Base-by-base conservation (phyloP, 1,140 invertebrate genomes). In the Lepidotrigona ventralis region DNA sequence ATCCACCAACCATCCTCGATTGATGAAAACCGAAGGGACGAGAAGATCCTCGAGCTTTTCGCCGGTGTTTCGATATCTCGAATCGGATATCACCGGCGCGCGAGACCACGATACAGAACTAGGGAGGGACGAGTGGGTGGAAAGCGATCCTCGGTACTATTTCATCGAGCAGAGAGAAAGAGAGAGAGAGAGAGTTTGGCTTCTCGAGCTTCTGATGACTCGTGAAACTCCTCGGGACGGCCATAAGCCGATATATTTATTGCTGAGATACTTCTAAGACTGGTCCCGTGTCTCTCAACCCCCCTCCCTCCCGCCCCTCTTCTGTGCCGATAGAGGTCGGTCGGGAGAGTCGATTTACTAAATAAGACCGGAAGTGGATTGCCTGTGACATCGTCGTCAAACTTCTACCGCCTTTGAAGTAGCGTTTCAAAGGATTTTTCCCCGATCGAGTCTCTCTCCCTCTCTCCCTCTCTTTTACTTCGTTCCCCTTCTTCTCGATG, bases 191-290 rank as follows among this genome's bases (percentile, higher is more conserved):
- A 71, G 66, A 87, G 85, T 86, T 86, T 74, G 77, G 56, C 46
- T 70, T 80, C 81, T 69, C 81, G 80, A 87, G 85, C 81, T 87
- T 86, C 81, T 77, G 86, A 88, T 81, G 86, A 88, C 85, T 88
- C 82, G 82, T 84, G 78, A 87, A 88, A 88, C 86, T 88, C 78
- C 82, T 88, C 82, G 58, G 85, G 86, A 88, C 85, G 82, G 70
- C 85, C 77, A 85, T 88, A 87, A 88, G 86, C 78, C 82, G 86
- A 88, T 88, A 88, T 88, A 87, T 88, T 88, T 88, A 88, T 88
- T 87, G 78, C 82, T 39, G 66, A 60, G 82, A 79, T 80, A 79
- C 78, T 86, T 81, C 64, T 60, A 69, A 19, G 86, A 87, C 82
- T 84, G 70, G 74, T 78, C 78, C 73, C 11, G 39, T 46, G 39